Evolutionary conservation across 2,888 invertebrate species (phyloP).

Genomic region (Phanerotoma sp.): DNA sequence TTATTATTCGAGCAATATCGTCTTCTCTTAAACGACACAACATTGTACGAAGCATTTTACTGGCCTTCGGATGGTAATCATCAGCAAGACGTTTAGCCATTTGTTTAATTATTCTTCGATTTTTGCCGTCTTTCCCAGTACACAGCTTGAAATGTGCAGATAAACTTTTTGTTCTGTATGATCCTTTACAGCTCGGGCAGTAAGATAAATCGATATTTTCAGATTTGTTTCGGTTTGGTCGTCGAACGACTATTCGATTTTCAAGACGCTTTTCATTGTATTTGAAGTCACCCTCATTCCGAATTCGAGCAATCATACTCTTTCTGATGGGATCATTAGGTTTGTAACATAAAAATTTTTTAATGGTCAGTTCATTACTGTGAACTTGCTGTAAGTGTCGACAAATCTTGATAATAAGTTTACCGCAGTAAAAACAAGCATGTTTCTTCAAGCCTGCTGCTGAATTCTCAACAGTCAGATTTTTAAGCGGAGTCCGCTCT

Average conservation of each 20-base stretch:
- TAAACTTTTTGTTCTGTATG: neutral
- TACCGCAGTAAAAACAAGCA: conserved; percentile 31
- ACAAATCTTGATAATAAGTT: conserved; percentile 30
- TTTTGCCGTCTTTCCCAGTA: neutral
- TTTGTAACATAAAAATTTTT: conserved; percentile 23
- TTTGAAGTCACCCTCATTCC: conserved; percentile 26
- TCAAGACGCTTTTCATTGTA: conserved; percentile 21
- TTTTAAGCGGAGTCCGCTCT: no score
- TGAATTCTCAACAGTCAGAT: neutral
- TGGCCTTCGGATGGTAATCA: neutral
- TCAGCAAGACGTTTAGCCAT: neutral
- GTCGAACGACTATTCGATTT: neutral
- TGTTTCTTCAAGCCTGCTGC: neutral
- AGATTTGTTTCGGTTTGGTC: neutral
- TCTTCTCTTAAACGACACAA: no score
- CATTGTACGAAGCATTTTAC: neutral
- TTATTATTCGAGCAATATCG: neutral
- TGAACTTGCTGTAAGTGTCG: conserved; percentile 30
- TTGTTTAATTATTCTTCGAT: neutral
- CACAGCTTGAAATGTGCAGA: neutral
- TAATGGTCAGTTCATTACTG: conserved; percentile 28
- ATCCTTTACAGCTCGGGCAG: neutral
- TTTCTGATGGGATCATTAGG: conserved; percentile 13
- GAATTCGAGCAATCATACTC: conserved; percentile 26
- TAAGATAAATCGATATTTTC: neutral